Percentiles rank a stretch among this genome's conserved stretches.
phyloP scores from a whole-genome alignment of 2,113 vertebrate species.

The Callocephalon fimbriatum region DNA sequence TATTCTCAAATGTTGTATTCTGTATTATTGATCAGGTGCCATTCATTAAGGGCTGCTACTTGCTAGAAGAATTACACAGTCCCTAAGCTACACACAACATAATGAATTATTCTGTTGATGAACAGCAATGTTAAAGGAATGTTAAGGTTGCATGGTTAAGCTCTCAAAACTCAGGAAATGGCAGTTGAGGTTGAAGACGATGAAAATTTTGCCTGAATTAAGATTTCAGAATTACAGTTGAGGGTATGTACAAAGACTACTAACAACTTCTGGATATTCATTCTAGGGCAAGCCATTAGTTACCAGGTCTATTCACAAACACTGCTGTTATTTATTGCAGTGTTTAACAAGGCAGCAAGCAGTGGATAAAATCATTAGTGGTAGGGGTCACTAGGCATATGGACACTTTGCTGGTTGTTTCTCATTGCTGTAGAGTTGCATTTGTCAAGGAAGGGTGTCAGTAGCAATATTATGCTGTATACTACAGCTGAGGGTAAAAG shows the following conservation, averaged over 20 bases:
- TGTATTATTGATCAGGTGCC: slow-evolving; percentile 69
- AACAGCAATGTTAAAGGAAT: not conserved
- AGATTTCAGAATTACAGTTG: not conserved
- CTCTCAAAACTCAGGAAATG: not conserved
- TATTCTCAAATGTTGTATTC: slow-evolving; percentile 68
- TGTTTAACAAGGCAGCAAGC: not conserved
- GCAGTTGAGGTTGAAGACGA: not conserved
- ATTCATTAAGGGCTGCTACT: slow-evolving; percentile 66
- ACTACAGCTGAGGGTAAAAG: not conserved
- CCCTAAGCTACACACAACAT: not conserved
- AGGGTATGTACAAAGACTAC: not conserved
- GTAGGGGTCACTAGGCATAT: not conserved
- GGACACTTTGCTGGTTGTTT: not conserved
- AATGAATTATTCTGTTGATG: slow-evolving; percentile 35
- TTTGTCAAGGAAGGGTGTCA: not conserved
- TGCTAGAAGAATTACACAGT: slow-evolving; percentile 38
- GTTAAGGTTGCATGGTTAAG: slow-evolving; percentile 6
- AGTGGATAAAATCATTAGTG: not conserved
- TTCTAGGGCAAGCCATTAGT: not conserved
- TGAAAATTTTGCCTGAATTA: not conserved
- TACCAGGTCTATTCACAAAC: not conserved
- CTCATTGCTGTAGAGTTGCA: not conserved
- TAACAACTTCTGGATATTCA: not conserved
- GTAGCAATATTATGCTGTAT: not conserved
- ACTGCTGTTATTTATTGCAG: not conserved